Base-by-base conservation (phyloP, 2,797 vertebrate species). In the Emydoidea blandingii region DNA sequence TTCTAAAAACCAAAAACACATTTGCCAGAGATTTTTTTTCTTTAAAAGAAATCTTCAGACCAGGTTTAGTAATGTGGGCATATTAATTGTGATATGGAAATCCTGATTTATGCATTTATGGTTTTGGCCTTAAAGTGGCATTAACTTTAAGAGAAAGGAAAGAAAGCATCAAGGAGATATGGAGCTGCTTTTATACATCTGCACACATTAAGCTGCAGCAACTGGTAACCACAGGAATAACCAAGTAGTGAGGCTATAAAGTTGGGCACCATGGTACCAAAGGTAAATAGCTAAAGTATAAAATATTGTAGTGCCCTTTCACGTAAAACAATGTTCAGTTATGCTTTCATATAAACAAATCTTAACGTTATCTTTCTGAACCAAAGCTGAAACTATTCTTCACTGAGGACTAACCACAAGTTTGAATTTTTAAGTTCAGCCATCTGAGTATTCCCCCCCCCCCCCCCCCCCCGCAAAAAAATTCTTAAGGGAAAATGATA, bases 11-110 rank as follows among this genome's bases (percentile, higher is more conserved):
- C 11, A 19, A 74, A 44, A 18, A 78, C 68, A 49, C 74, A 78
- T 31, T 78, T 47, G 27, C 74, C 74, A 78, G n/a, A n/a, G n/a
- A n/a, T n/a, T n/a, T n/a, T n/a, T n/a, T n/a, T n/a, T n/a, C n/a
- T n/a, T n/a, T n/a, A n/a, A n/a, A n/a, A n/a, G n/a, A n/a, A n/a
- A n/a, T 59, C 85, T 86, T 90, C 82, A 90, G 57, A 87, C 21
- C 53, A 1, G n/a, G 21, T 0, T 79, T 14, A 49, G 0, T 0
- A 54, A 82, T 6, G 79, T 4, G 21, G 59, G 59, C 56, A 86
- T 83, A 47, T 93, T 72, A 53, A 72, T 19, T 83, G 3, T 2
- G 8, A 37, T 37, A 81, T 54, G 50, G 9, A 80, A 86, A 80
- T 0, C 1, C 12, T 78, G 1, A 82, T 80, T 76, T 23, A 2